Percentiles rank a stretch among this genome's conserved stretches.
Evolutionary conservation across 2,888 invertebrate species (phyloP).

Genomic region (Dolichopus griseipennis): DNA sequence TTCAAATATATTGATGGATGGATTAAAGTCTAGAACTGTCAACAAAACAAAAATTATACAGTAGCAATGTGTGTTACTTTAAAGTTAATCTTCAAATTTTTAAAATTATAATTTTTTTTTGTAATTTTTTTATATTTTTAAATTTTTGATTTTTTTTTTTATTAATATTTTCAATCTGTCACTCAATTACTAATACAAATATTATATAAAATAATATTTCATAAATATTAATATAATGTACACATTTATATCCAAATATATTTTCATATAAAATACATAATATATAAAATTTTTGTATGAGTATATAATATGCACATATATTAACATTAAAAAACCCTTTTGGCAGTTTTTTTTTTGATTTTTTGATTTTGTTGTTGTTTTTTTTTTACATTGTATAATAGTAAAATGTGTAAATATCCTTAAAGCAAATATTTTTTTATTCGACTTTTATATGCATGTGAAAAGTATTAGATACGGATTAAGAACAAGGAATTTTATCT

Average conservation of each 20-base stretch:
- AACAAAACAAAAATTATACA: too few species aligned
- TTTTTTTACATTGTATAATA: neutral
- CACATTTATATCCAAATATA: neutral
- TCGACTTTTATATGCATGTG: neutral
- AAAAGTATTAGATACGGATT: neutral
- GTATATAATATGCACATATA: neutral
- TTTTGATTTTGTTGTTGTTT: too few species aligned
- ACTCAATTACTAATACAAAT: too few species aligned
- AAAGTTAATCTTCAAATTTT: too few species aligned
- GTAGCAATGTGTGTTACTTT: too few species aligned
- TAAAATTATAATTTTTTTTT: too few species aligned
- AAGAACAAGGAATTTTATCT: neutral
- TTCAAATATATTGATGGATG: too few species aligned
- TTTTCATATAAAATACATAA: neutral
- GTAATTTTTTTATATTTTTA: too few species aligned
- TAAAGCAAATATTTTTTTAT: neutral
- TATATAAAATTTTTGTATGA: too few species aligned
- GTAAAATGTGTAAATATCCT: conserved; percentile 6
- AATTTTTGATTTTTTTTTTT: too few species aligned
- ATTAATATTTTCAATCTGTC: too few species aligned
- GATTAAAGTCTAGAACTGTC: too few species aligned
- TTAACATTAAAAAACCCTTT: neutral
- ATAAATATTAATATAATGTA: neutral
- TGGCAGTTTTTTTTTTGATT: neutral
- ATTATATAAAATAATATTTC: neutral